Percentiles rank a stretch among this genome's conserved stretches.
Evolutionary conservation across 2,113 vertebrate species (phyloP).

Genomic region (Tachycineta bicolor): DNA sequence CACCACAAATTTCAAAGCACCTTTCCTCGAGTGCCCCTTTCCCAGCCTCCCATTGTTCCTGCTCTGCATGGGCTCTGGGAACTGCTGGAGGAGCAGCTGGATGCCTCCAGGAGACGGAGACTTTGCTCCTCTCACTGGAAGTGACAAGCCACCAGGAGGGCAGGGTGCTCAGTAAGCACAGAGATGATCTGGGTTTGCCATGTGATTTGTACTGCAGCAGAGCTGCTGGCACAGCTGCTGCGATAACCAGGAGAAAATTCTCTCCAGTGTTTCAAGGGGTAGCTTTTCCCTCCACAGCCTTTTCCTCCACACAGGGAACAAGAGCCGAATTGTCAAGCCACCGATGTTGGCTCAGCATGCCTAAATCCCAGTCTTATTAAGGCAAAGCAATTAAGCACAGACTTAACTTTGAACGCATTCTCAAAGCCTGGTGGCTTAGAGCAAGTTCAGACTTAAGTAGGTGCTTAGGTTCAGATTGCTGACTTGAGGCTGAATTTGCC

Average conservation of each 20-base stretch:
- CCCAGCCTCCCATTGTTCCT: accelerated
- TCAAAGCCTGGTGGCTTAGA: background rate
- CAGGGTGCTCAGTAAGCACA: background rate
- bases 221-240: slow-evolving; percentile 53
- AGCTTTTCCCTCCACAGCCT: background rate
- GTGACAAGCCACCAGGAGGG: background rate
- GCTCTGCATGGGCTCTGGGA: background rate
- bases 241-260: slow-evolving; percentile 27
- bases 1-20: background rate
- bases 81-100: background rate
- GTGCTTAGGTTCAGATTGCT: background rate
- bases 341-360: background rate
- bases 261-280: background rate
- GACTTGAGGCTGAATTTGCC: background rate
- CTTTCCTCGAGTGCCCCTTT: background rate
- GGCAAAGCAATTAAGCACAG: slow-evolving; percentile 21
- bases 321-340: background rate
- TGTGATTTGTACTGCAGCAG: slow-evolving; percentile 57
- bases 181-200: slow-evolving; percentile 13
- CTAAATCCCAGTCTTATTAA: slow-evolving; percentile 20
- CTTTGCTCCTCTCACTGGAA: background rate
- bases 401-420: background rate
- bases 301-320: background rate
- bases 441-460: background rate
- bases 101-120: background rate